Conservation (phyloP, 2,888 invertebrate genomes). For the Cheilosia pagana region DNA sequence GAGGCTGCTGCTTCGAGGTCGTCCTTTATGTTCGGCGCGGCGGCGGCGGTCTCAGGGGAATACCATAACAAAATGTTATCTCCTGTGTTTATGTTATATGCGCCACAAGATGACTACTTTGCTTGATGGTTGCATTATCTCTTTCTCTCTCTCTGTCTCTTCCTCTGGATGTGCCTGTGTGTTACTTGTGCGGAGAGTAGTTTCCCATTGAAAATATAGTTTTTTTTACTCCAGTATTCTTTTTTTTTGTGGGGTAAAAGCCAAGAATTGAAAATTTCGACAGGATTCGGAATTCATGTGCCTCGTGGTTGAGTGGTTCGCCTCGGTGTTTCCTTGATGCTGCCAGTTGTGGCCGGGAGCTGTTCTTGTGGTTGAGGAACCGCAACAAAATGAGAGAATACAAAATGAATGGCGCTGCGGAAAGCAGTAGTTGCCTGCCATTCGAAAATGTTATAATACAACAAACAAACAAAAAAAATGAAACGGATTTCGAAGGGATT, state of each 20-base stretch:
- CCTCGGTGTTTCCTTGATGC: constrained; percentile 13
- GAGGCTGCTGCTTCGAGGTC: constrained; percentile 10
- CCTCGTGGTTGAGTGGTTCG: constrained; percentile 42
- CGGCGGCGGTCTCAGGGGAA: not conserved
- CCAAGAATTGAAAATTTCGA: constrained; percentile 64
- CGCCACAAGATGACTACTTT: constrained; percentile 54
- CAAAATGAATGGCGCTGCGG: constrained; percentile 28
- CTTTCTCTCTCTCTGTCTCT: too few relatives aligned
- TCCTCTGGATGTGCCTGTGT: constrained; percentile 20
- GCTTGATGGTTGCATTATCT: constrained; percentile 56
- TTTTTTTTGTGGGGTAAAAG: constrained; percentile 36
- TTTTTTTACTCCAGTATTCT: not conserved
- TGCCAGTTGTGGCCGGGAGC: constrained; percentile 1
- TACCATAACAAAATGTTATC: constrained; percentile 66
- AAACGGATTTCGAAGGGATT: constrained; percentile 55
- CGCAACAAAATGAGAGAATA: constrained; percentile 55
- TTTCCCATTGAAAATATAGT: constrained; percentile 48
- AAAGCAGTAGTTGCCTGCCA: constrained; percentile 19
- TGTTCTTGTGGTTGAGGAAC: constrained; percentile 50
- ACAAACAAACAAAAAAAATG: not conserved
- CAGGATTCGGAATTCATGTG: constrained; percentile 44
- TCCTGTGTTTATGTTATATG: constrained; percentile 64
- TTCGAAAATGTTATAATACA: constrained; percentile 16
- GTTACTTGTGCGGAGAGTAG: constrained; percentile 43
- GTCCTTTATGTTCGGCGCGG: constrained; percentile 19